phyloP scores from a whole-genome alignment of 2,797 vertebrate species.

The Platalea minor region DNA sequence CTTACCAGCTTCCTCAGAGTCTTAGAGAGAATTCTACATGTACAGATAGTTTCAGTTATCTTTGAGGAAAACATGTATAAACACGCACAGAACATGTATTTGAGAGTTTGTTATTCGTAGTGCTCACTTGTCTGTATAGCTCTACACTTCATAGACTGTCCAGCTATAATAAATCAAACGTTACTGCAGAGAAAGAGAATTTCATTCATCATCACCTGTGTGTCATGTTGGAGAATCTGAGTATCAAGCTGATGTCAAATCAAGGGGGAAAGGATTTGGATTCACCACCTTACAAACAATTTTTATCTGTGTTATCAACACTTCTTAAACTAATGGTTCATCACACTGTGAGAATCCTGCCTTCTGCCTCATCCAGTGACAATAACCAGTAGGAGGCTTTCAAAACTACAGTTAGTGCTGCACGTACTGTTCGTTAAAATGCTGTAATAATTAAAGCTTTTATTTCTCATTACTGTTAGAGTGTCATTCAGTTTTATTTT shows the following conservation, averaged over 20 bases:
- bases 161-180: neutral
- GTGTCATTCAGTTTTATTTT: neutral
- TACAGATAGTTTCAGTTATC: neutral
- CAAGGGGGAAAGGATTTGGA: neutral
- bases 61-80: neutral
- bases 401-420: neutral
- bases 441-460: neutral
- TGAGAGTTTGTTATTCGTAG: neutral
- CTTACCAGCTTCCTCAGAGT: neutral
- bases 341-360: neutral
- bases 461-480: neutral
- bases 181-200: neutral
- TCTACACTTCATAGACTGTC: neutral
- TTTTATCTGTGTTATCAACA: neutral
- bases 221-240: neutral
- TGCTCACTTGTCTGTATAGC: neutral
- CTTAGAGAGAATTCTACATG: neutral
- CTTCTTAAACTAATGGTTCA: neutral
- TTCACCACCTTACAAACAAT: neutral
- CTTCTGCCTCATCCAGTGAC: neutral
- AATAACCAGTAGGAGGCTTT: neutral
- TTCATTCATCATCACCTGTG: neutral
- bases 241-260: neutral
- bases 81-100: neutral
- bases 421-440: neutral